Evolutionary conservation across 2,113 vertebrate species (phyloP), one percentile per base, ranked within the genome.

Genomic region (Campylorhamphus procurvoides): DNA sequence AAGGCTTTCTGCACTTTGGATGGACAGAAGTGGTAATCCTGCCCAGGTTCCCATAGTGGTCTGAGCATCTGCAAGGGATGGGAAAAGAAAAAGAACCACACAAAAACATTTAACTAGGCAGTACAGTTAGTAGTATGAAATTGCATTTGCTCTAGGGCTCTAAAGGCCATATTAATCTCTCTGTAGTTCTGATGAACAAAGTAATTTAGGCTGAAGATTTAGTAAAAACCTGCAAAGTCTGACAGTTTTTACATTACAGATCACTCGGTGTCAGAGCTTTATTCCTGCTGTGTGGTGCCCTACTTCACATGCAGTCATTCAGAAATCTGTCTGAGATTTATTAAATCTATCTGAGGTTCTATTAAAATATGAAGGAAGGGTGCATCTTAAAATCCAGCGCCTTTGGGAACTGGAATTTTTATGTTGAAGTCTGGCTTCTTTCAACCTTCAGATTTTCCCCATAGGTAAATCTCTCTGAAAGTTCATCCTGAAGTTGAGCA

Each of bases 171-270:
- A 37, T 84, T 94, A 82, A 87, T 94, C 44, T 94, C 89, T 59
- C 73, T 74, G 55, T 58, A 77, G 60, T 55, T 93, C 50, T 92
- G 79, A 66, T 63, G 87, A 92, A 59, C 84, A 59, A 95, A 92
- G 69, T 72, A n/a, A 84, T 63, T 94, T 80, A 58, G 28, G 55
- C 55, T 84, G 60, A 89, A 93, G 87, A 93, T 90, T 82, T 56
- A 79, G 60, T 81, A 68, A 87, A 93, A 87, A 82, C 44, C 56
- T 89, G 28, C 18, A 19, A 94, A 94, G 24, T 91, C 73, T 84
- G 80, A 15, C 73, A 44, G 52, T 58, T 95, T 91, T 92, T 79
- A n/a, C 33, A 4, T 78, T 78, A 44, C 35, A 40, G 74, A 79
- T 93, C 1, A 2, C 55, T 81, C 9, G 5, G 7, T 81, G 79